Conservation (phyloP, 1,140 invertebrate species). For the Steinernema feltiae region DNA sequence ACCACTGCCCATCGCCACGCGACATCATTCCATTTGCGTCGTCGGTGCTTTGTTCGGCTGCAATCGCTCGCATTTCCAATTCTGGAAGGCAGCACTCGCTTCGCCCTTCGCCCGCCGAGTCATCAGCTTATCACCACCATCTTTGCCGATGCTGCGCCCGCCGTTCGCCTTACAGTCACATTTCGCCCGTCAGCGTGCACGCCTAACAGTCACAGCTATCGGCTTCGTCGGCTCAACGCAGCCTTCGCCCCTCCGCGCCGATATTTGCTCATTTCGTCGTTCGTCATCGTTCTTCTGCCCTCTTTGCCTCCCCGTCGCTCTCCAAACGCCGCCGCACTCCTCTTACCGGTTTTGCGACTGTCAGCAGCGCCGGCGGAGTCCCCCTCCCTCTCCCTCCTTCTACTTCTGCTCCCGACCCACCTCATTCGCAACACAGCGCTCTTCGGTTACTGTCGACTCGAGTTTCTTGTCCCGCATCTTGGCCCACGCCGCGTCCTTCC, state of each 20-base stretch:
- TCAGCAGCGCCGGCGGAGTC: constrained; percentile 11
- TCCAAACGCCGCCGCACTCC: not conserved
- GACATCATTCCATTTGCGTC: constrained; percentile 13
- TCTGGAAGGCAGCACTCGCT: not conserved
- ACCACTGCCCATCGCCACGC: not conserved
- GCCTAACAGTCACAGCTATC: not conserved
- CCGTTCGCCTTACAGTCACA: not conserved
- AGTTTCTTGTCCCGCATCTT: too few species aligned
- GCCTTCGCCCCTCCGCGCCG: not conserved
- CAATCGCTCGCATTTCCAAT: constrained; percentile 12
- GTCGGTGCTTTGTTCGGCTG: not conserved
- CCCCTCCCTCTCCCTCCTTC: too few species aligned
- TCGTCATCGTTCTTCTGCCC: not conserved
- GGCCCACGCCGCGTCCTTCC: constrained; percentile 1
- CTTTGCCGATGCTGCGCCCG: not conserved
- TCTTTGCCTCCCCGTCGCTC: not conserved
- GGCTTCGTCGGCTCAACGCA: not conserved
- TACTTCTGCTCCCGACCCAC: not conserved
- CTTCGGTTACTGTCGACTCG: not conserved
- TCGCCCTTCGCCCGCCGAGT: not conserved
- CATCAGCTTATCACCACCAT: not conserved
- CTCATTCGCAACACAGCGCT: not conserved
- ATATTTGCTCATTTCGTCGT: constrained; percentile 5
- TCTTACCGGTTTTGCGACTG: constrained; percentile 14
- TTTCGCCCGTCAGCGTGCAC: not conserved